Conservation (phyloP, 1,140 invertebrate genomes). For the Yoshiicerus persimilis region DNA sequence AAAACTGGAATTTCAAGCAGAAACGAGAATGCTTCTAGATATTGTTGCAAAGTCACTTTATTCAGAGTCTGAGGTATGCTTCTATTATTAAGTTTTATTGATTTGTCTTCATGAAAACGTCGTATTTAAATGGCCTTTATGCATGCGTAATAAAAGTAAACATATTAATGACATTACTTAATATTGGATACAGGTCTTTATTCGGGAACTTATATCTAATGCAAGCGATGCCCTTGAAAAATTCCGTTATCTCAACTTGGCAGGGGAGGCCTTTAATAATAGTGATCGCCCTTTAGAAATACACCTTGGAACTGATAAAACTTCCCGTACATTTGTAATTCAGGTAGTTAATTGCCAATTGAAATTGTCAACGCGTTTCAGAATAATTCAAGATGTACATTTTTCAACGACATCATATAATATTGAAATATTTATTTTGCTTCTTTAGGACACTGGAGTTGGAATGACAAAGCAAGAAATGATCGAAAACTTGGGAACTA, state of each 20-base stretch:
- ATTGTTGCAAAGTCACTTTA: slow-evolving; percentile 97
- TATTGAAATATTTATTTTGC: not conserved
- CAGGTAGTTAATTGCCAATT: slow-evolving; percentile 71
- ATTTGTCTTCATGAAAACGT: not conserved
- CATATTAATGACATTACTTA: too few relatives aligned
- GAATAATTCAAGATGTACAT: not conserved
- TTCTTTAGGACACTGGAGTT: slow-evolving; percentile 78
- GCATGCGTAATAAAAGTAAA: too few relatives aligned
- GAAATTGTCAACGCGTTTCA: too few relatives aligned
- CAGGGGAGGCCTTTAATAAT: slow-evolving; percentile 52
- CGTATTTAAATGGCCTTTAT: too few relatives aligned
- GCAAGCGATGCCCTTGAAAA: slow-evolving; percentile 96
- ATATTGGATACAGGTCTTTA: slow-evolving; percentile 72
- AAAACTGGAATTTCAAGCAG: slow-evolving; percentile 85
- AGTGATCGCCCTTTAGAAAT: slow-evolving; percentile 70
- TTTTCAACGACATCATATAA: not conserved
- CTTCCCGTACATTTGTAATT: slow-evolving; percentile 78
- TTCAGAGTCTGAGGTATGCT: slow-evolving; percentile 89
- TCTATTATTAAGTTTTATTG: not conserved
- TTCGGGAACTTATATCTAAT: slow-evolving; percentile 94
- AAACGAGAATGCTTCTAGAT: slow-evolving; percentile 91
- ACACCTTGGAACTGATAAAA: slow-evolving; percentile 84
- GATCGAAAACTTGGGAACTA: slow-evolving; percentile 87
- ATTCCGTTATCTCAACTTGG: slow-evolving; percentile 72
- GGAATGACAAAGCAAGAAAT: slow-evolving; percentile 94